Evolutionary conservation across 2,797 vertebrate genomes (phyloP).

Genomic region (Mico argentatus): DNA sequence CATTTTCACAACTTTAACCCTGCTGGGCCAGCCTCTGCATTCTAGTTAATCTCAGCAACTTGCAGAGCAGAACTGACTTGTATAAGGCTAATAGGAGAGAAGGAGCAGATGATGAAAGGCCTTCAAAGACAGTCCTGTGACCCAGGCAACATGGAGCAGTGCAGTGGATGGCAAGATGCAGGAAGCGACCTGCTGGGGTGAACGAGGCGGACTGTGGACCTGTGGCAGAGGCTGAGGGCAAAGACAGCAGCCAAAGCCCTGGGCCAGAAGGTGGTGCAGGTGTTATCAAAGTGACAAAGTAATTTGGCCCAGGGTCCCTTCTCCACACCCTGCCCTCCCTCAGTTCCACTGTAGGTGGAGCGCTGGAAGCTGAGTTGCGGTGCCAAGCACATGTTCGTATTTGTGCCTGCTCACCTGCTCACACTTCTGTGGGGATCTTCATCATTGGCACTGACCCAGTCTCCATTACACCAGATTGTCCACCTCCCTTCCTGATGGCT

Average conservation of each 20-base stretch:
- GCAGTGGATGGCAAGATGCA: accelerated
- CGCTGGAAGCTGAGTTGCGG: not conserved
- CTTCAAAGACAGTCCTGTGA: not conserved
- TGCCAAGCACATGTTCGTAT: not conserved
- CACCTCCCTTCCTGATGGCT: not conserved
- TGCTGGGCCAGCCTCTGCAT: not conserved
- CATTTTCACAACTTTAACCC: not conserved
- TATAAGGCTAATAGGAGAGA: not conserved
- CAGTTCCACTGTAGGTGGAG: not conserved
- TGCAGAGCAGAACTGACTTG: not conserved
- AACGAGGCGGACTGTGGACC: not conserved
- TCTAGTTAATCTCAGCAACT: not conserved
- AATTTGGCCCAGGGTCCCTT: not conserved
- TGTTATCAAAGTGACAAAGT: not conserved
- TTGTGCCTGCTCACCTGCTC: no score
- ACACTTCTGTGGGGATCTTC: not conserved
- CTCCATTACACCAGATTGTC: not conserved
- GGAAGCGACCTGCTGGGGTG: not conserved
- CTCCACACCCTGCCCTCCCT: not conserved
- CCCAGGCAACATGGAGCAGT: not conserved
- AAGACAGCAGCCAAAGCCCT: not conserved
- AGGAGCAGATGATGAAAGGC: not conserved
- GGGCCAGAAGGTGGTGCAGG: not conserved
- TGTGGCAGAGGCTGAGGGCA: not conserved
- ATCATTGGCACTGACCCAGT: no score